Evolutionary conservation across 2,113 vertebrate genomes (phyloP), one percentile per base, ranked within the genome.

Genomic region (Psephotus haematonotus): DNA sequence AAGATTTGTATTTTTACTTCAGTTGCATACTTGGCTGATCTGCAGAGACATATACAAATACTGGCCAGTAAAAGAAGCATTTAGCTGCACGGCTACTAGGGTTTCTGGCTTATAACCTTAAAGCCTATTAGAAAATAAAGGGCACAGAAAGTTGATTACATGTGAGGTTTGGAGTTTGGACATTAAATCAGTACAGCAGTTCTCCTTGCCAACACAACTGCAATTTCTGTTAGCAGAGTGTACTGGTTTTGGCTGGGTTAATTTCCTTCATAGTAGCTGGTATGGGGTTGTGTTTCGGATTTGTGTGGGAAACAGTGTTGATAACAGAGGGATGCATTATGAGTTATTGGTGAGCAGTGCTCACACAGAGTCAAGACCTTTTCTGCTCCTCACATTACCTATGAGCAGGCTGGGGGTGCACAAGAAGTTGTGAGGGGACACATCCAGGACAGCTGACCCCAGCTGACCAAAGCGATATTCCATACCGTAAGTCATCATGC

Each of bases 391-490:
- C 53, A 69, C 17, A 15, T 35, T 35, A 75, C 5, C 25, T 35
- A 39, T 41, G 62, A 53, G 31, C 17, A 75, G 46, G 55, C 8
- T 55, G 41, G 29, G 17, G 17, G 20, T 35, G 39, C n/a, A 60
- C 29, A 75, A 86, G 75, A 18, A 86, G 10, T 5, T 68, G 46
- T 20, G n/a, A 91, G 29, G 17, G 60, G 8, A 15, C 39, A 75
- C 8, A 68, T 17, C 17, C 0, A 0, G n/a, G 29, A 49, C 17
- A 55, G 35, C 14, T 41, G 23, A 72, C 9, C 33, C 33, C 37
- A 79, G 17, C 13, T 25, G n/a, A 47, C 20, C 20, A n/a, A 35
- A 41, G 46, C 25, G 52, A 53, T 49, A 37, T 9, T 43, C n/a
- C 46, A 47, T 2, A 55, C 14, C 10, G 14, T 17, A 9, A 19